Evolutionary conservation across 2,113 vertebrate species (phyloP).

Genomic region (Micronycteris hirsuta): DNA sequence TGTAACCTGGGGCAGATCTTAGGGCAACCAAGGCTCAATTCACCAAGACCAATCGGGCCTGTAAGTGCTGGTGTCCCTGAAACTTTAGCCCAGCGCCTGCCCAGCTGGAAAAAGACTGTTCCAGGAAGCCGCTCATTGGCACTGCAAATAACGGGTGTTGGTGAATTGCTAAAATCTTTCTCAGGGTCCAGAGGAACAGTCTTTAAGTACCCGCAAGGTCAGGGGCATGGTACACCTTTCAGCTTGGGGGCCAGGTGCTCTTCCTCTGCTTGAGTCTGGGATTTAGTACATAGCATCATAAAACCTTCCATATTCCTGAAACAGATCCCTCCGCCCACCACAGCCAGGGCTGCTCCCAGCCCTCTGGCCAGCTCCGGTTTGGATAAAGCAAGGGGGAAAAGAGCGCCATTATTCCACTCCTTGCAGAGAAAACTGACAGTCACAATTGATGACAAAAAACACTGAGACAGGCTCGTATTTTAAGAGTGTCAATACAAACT

Average conservation of each 20-base stretch:
- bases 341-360: neutral
- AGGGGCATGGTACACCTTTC: neutral
- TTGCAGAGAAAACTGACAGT: slow-evolving; percentile 55
- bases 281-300: neutral
- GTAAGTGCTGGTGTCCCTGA: neutral
- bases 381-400: neutral
- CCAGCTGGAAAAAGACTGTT: neutral
- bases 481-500: slow-evolving; percentile 33
- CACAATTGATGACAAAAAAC: slow-evolving; percentile 57
- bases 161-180: neutral
- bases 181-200: neutral
- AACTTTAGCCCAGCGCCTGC: neutral
- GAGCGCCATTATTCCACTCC: slow-evolving; percentile 17
- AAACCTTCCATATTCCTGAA: neutral
- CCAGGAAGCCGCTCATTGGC: neutral
- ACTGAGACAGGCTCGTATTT: slow-evolving; percentile 53
- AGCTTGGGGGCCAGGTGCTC: neutral
- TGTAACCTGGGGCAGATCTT: neutral
- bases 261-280: neutral
- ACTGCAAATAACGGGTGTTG: neutral
- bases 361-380: neutral
- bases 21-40: neutral
- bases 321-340: neutral
- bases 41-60: neutral
- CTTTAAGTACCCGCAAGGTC: neutral